Base-by-base conservation (phyloP, 1,140 invertebrate species). In the Nixonia krombeini region DNA sequence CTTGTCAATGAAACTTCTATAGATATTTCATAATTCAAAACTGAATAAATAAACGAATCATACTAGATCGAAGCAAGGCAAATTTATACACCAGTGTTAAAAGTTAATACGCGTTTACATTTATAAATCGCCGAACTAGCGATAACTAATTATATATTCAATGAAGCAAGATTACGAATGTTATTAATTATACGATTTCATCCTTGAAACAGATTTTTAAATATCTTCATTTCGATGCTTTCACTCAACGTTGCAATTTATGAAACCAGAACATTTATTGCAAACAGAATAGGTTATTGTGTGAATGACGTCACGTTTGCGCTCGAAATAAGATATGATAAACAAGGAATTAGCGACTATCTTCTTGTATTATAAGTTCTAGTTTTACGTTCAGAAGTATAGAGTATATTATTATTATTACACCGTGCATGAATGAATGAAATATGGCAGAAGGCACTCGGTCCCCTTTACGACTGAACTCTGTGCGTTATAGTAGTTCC, bases 391-490 rank as follows among this genome's bases (percentile, higher is more conserved):
- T 29, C 38, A 71, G 58, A 51, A 70, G 52, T 56, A 65, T 73
- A 74, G 61, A 70, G 56, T 65, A 67, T 72, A 70, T 66, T 69
- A 72, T 66, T 72, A 70, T 66, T 69, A 72, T 66, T 69, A 74
- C 50, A 70, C 62, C 47, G 50, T 72, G 70, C 53, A 72, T 73
- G 70, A 70, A 74, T 69, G 70, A 74, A 72, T 74, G 66, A 64
- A 70, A 46, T 62, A 70, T 45, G 52, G 52, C 61, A 64, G 82
- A 85, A 85, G 83, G 75, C 83, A 85, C 80, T 74, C 83, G 81
- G 81, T 85, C 82, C 82, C 83, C 83, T 83, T 84, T 85, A 85
- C 82, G 75, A 74, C 72, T 56, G 81, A 83, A 84, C 81, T 82
- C 79, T 73, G 75, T 76, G 63, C 80, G 79, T 72, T 70, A 78